These are phyloP conservation scores for Metallyticus violacea DNA, from an alignment of 2,888 invertebrate species.

Conservation along the genomic window DNA sequence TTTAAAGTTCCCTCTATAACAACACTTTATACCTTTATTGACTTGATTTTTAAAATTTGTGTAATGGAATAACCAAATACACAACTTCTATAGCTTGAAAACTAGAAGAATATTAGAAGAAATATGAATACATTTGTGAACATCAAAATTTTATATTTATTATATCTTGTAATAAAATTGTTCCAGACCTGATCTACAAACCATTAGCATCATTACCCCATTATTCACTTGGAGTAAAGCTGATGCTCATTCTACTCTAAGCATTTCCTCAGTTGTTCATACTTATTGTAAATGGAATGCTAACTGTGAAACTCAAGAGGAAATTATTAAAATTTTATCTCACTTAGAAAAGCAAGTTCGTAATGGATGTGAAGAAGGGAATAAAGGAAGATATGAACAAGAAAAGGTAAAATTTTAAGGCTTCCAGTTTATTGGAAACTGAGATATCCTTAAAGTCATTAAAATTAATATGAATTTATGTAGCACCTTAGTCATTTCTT, in stretches of 20 bases:
- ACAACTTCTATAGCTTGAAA: no score
- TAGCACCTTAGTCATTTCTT: no score
- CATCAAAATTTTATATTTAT: no score
- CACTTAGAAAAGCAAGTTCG: slow-evolving; percentile 52
- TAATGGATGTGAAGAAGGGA: slow-evolving; percentile 39
- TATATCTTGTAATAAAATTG: not conserved
- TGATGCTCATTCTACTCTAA: slow-evolving; percentile 60
- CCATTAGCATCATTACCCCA: slow-evolving; percentile 53
- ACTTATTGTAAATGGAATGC: slow-evolving; percentile 60
- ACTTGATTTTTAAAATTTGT: no score
- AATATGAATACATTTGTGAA: no score
- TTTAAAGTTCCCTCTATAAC: no score
- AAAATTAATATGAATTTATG: not conserved
- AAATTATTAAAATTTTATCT: slow-evolving; percentile 51
- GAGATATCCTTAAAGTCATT: not conserved
- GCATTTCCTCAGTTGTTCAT: slow-evolving; percentile 67
- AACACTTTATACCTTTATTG: no score
- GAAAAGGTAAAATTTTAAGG: slow-evolving; percentile 39
- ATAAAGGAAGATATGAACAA: slow-evolving; percentile 35
- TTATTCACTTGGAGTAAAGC: slow-evolving; percentile 54
- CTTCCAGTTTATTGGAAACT: not conserved
- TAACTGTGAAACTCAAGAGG: slow-evolving; percentile 48
- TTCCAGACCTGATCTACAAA: slow-evolving; percentile 54
- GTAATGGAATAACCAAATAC: no score
- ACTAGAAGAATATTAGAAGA: no score